phyloP scores from a whole-genome alignment of 2,888 invertebrate genomes.

The Ormyrus rosae region DNA sequence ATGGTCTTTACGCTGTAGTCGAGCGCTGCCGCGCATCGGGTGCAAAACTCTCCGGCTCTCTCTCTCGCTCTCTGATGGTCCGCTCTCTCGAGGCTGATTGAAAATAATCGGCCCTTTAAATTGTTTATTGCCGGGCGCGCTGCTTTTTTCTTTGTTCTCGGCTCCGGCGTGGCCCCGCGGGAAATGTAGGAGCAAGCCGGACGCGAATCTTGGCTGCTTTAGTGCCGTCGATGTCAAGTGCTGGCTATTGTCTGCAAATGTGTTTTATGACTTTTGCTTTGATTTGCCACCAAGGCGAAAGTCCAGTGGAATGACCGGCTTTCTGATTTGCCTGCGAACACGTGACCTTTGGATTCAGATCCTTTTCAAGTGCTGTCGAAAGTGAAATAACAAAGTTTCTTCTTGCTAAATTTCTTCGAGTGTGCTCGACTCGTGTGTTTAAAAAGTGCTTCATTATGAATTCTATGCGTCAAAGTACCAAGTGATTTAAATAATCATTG shows the following conservation, averaged over 20 bases:
- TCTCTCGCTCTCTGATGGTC: conserved; percentile 30
- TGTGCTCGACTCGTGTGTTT: background rate
- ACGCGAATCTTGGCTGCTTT: background rate
- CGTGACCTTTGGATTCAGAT: too few species aligned
- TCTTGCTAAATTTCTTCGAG: too few species aligned
- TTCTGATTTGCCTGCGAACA: too few species aligned
- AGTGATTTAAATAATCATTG: conserved; percentile 20
- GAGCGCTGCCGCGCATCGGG: conserved; percentile 63
- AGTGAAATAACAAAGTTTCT: too few species aligned
- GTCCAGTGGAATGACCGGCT: too few species aligned
- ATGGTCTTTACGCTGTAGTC: conserved; percentile 69
- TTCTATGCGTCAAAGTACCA: background rate
- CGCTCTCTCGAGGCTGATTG: background rate
- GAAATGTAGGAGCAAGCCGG: background rate
- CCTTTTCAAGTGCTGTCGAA: too few species aligned
- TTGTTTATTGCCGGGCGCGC: conserved; percentile 24
- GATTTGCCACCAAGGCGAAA: background rate
- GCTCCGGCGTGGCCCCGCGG: background rate
- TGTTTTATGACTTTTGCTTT: too few species aligned
- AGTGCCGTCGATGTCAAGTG: background rate
- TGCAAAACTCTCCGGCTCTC: conserved; percentile 58
- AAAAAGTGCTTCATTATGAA: background rate
- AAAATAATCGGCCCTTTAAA: conserved; percentile 42
- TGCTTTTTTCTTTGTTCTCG: background rate
- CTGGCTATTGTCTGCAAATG: too few species aligned